These are phyloP conservation scores for Emmelina monodactyla DNA, from an alignment of 2,888 invertebrate genomes.

Conservation along the genomic window DNA sequence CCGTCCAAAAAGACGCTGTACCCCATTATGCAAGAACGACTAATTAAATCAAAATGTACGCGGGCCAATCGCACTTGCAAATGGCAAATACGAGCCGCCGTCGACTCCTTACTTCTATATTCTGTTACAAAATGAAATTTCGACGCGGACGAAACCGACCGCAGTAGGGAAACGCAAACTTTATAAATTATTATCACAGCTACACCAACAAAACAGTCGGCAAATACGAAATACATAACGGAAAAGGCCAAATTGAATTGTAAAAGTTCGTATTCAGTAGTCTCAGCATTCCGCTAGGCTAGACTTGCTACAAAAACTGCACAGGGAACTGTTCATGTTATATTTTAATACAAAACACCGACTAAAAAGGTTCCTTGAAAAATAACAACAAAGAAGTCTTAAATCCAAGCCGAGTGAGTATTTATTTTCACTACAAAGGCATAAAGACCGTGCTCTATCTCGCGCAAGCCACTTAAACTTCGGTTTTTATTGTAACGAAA, in stretches of 20 bases:
- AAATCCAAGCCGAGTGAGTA: not conserved
- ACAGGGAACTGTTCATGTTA: too few relatives aligned
- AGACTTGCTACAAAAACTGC: too few relatives aligned
- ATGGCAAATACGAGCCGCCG: not conserved
- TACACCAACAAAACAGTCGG: slow-evolving; percentile 37
- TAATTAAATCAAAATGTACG: slow-evolving; percentile 44
- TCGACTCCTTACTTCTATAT: slow-evolving; percentile 32
- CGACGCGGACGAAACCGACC: slow-evolving; percentile 34
- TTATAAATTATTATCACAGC: slow-evolving; percentile 45
- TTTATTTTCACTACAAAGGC: slow-evolving; percentile 1
- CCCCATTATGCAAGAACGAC: slow-evolving; percentile 29
- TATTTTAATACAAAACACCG: too few relatives aligned
- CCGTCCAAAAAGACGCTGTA: slow-evolving; percentile 30
- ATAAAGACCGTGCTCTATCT: not conserved
- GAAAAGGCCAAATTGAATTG: slow-evolving; percentile 33
- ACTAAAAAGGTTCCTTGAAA: too few relatives aligned
- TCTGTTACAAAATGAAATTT: slow-evolving; percentile 44
- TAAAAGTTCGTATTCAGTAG: slow-evolving; percentile 25
- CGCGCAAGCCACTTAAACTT: not conserved
- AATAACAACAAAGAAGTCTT: too few relatives aligned
- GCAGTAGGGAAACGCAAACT: slow-evolving; percentile 35
- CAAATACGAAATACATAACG: slow-evolving; percentile 35
- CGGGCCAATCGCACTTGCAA: slow-evolving; percentile 7
- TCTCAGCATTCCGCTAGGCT: not conserved
- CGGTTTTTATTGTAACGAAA: not conserved